Evolutionary conservation across 2,888 invertebrate species (phyloP), one percentile per base, ranked within the genome.

Genomic region (Cryptocephalus primarius): DNA sequence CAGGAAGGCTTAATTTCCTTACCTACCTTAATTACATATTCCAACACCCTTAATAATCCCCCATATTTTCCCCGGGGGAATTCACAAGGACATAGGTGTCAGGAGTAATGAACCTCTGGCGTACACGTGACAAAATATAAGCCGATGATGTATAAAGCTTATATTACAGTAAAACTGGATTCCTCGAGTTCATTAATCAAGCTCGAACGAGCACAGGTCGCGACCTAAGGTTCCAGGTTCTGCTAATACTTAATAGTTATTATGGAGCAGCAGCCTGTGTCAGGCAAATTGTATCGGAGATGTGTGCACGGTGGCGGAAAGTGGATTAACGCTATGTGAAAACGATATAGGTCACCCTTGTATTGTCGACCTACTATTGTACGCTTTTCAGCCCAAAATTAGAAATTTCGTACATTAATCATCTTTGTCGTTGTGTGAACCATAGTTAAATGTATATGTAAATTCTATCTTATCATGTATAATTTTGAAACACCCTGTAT

Each of bases 81-180:
- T 36, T 36, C 36, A 22, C 39, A 39, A n/a, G 12, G 38, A 42
- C 43, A 42, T 47, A 48, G 43, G 53, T 56, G 54, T 58, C 55
- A 55, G 55, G 52, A 53, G 54, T 57, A 57, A 58, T 59, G 53
- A 49, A 49, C 49, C 42, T 50, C 51, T 51, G 46, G 55, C 43
- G 49, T 55, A 54, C 50, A 46, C 45, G 44, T 55, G 58, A 57
- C 58, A 56, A 53, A 50, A 54, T 60, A 60, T 60, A 60, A 60
- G 57, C 57, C 52, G 56, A 55, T 59, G 56, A 60, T 57, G 56
- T 59, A 59, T 58, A 57, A 58, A 59, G 58, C 60, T 59, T 56
- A 57, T 55, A 59, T 58, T 57, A 59, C 56, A 55, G 54, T 55
- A 59, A 59, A 57, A 59, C 60, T 56, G 57, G 57, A 60, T 57